Conservation (phyloP, 2,888 invertebrate genomes). For the Eumerus sabulonum region DNA sequence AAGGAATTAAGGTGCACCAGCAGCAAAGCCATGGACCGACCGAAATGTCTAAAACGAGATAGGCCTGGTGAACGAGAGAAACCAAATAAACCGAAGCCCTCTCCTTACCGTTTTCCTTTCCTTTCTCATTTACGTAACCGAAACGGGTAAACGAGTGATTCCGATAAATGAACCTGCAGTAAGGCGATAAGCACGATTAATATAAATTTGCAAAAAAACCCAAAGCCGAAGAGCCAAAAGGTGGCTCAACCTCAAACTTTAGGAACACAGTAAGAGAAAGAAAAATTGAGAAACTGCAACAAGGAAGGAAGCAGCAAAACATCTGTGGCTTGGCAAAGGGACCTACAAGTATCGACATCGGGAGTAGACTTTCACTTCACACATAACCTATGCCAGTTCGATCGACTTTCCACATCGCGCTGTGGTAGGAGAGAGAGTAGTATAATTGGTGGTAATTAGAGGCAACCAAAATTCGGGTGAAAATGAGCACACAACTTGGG, state of each 20-base stretch:
- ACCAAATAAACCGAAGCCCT: neutral
- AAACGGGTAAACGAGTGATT: slow-evolving; percentile 44
- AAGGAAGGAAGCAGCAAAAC: neutral
- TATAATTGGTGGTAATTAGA: slow-evolving; percentile 23
- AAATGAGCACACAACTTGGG: neutral
- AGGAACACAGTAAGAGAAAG: slow-evolving; percentile 13
- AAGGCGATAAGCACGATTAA: slow-evolving; percentile 26
- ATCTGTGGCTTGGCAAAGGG: neutral
- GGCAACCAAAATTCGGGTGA: neutral
- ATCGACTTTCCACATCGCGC: neutral
- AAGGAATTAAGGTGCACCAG: slow-evolving; percentile 8
- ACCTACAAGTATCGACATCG: neutral
- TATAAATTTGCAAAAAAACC: slow-evolving; percentile 3
- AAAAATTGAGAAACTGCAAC: neutral
- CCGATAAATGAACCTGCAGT: slow-evolving; percentile 40
- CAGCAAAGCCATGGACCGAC: slow-evolving; percentile 12
- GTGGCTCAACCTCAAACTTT: too few relatives aligned
- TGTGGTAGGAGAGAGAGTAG: neutral
- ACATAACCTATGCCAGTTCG: neutral
- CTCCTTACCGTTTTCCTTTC: neutral
- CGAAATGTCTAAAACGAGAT: slow-evolving; percentile 44
- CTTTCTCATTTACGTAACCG: slow-evolving; percentile 3
- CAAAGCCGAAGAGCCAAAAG: slow-evolving; percentile 5
- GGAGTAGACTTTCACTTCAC: slow-evolving; percentile 21
- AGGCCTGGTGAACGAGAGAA: slow-evolving; percentile 31